Conservation (phyloP, 1,140 invertebrate genomes). For the Leptonema lineaticorne region DNA sequence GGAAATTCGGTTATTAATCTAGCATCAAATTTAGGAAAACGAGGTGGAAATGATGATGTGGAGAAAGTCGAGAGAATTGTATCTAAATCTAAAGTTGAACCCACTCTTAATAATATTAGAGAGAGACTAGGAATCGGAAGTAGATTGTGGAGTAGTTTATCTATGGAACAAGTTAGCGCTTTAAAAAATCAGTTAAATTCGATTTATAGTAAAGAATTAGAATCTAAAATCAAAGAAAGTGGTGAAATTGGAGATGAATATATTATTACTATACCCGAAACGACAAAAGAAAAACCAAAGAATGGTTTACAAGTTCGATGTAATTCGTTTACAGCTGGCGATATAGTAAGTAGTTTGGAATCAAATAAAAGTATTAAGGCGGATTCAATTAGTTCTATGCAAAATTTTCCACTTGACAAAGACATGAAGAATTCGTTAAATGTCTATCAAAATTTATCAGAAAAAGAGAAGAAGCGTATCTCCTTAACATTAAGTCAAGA, state of each 20-base stretch:
- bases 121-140: slow-evolving; percentile 66
- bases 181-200: slow-evolving; percentile 80
- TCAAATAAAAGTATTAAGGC: slow-evolving; percentile 52
- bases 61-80: slow-evolving; percentile 40
- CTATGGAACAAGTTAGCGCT: slow-evolving; percentile 79
- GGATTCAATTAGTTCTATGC: slow-evolving; percentile 59
- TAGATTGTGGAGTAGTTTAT: slow-evolving; percentile 79
- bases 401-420: slow-evolving; percentile 50
- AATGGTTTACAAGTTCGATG: slow-evolving; percentile 66
- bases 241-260: slow-evolving; percentile 52
- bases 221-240: slow-evolving; percentile 50
- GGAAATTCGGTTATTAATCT: slow-evolving; percentile 78
- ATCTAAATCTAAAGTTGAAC: slow-evolving; percentile 41
- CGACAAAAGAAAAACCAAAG: slow-evolving; percentile 46
- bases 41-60: slow-evolving; percentile 42
- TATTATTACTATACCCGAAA: slow-evolving; percentile 61
- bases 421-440: slow-evolving; percentile 55
- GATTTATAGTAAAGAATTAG: slow-evolving; percentile 70
- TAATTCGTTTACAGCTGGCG: slow-evolving; percentile 59
- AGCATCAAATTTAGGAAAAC: slow-evolving; percentile 65
- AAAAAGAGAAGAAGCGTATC: slow-evolving; percentile 71
- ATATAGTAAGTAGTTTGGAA: slow-evolving; percentile 43
- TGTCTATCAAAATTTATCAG: slow-evolving; percentile 57
- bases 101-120: slow-evolving; percentile 41
- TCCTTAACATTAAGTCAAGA: slow-evolving; percentile 73